Evolutionary conservation across 2,888 invertebrate species (phyloP).

Genomic region (Leptinotarsa rubiginosa): DNA sequence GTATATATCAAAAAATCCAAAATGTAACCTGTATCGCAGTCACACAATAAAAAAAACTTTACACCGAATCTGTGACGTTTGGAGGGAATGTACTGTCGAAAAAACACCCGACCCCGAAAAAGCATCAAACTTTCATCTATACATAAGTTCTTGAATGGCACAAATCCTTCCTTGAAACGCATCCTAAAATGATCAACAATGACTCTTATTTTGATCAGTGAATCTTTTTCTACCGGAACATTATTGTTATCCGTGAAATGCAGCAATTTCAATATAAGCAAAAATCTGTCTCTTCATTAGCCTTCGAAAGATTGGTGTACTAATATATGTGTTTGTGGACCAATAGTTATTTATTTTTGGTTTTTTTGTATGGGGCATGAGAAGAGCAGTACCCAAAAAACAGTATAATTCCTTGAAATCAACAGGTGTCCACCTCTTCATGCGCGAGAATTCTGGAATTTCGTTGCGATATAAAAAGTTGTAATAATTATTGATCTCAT

Average conservation of each 20-base stretch:
- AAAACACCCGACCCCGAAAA: slow-evolving; percentile 8
- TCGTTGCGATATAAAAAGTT: too few relatives aligned
- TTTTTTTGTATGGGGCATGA: too few relatives aligned
- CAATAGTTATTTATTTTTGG: background rate
- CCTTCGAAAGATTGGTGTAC: background rate
- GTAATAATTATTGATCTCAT: too few relatives aligned
- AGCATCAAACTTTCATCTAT: slow-evolving; percentile 5
- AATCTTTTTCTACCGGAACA: background rate
- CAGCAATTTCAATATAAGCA: background rate
- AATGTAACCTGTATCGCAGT: too few relatives aligned
- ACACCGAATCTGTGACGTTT: too few relatives aligned
- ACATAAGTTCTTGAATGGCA: background rate
- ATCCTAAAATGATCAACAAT: slow-evolving; percentile 11
- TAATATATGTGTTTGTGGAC: background rate
- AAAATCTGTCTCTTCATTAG: background rate
- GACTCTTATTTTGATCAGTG: slow-evolving; percentile 2
- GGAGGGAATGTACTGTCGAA: slow-evolving; percentile 20
- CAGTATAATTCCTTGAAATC: too few relatives aligned
- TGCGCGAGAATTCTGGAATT: too few relatives aligned
- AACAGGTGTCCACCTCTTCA: too few relatives aligned
- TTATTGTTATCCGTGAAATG: background rate
- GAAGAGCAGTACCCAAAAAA: too few relatives aligned
- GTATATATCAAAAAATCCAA: too few relatives aligned
- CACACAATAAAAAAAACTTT: too few relatives aligned
- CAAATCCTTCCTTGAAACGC: background rate